These are phyloP conservation scores for Strigops habroptila DNA, from an alignment of 2,113 vertebrate species.

Conservation along the genomic window DNA sequence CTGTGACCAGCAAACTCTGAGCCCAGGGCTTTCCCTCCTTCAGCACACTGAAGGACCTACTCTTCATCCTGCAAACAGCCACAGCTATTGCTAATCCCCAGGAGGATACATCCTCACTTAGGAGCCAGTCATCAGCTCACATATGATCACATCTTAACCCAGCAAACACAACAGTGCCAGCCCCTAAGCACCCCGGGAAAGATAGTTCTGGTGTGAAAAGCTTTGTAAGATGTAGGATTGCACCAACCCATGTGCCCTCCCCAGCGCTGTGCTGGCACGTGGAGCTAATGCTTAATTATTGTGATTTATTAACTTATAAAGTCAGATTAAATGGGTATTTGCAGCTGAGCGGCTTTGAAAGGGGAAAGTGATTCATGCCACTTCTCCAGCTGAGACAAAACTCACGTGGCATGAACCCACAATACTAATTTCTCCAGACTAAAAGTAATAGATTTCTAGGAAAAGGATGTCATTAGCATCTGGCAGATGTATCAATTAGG, in stretches of 20 bases:
- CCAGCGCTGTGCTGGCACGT: background rate
- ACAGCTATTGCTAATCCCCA: background rate
- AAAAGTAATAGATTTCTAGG: background rate
- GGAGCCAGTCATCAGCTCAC: background rate
- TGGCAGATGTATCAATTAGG: background rate
- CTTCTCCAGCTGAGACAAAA: constrained; percentile 56
- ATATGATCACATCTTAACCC: background rate
- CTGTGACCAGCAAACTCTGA: background rate
- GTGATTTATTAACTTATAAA: constrained; percentile 65
- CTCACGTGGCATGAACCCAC: background rate
- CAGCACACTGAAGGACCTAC: background rate
- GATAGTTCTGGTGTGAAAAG: background rate
- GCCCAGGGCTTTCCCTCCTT: background rate
- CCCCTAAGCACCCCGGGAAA: background rate
- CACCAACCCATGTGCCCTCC: background rate
- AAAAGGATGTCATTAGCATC: background rate
- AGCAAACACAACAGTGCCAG: accelerated
- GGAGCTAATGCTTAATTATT: constrained; percentile 45
- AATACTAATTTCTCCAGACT: background rate
- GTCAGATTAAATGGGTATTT: constrained; percentile 60
- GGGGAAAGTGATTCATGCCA: constrained; percentile 36
- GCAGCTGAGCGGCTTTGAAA: constrained; percentile 28
- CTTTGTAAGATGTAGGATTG: background rate
- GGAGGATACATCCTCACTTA: background rate
- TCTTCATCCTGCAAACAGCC: background rate